A percentile compares a stretch with the other conserved stretches of the same genome.
These are phyloP conservation scores for Toxostoma redivivum DNA, from an alignment of 2,113 vertebrate species.

Conservation along the genomic window DNA sequence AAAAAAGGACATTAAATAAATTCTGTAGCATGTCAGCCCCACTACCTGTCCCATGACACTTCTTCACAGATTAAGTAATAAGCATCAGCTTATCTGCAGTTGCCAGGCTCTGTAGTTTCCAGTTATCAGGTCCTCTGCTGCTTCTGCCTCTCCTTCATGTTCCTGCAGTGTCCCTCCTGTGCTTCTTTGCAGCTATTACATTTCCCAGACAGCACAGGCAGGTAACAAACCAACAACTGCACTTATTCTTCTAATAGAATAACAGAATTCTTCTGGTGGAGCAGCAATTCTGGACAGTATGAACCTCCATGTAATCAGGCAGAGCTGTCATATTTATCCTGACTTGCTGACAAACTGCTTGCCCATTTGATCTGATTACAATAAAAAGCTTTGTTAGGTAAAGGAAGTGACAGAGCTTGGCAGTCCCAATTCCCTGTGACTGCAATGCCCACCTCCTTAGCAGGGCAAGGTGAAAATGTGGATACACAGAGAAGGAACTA, in stretches of 20 bases:
- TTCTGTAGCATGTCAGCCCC: background rate
- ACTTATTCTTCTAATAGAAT: background rate
- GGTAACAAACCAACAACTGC: background rate
- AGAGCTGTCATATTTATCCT: background rate
- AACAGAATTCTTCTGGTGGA: rapidly evolving
- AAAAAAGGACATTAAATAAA: background rate
- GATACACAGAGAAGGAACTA: background rate
- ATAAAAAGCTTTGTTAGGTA: background rate
- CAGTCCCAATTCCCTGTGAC: background rate
- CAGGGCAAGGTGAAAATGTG: background rate
- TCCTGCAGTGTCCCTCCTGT: rapidly evolving
- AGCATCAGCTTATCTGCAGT: background rate
- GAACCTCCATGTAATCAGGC: background rate
- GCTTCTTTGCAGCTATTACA: background rate
- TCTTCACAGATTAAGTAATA: background rate
- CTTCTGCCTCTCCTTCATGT: background rate
- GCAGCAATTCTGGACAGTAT: background rate
- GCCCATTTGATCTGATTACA: background rate
- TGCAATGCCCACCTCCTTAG: background rate
- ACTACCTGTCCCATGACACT: background rate
- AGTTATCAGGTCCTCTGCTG: background rate
- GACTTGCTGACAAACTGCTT: too few species aligned
- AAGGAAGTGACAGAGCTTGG: background rate
- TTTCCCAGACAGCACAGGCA: background rate
- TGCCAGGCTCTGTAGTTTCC: background rate